Evolutionary conservation across 37 sponge, comb jelly and placozoan genomes (phyloP).

Genomic region (Theonella swinhoei): DNA sequence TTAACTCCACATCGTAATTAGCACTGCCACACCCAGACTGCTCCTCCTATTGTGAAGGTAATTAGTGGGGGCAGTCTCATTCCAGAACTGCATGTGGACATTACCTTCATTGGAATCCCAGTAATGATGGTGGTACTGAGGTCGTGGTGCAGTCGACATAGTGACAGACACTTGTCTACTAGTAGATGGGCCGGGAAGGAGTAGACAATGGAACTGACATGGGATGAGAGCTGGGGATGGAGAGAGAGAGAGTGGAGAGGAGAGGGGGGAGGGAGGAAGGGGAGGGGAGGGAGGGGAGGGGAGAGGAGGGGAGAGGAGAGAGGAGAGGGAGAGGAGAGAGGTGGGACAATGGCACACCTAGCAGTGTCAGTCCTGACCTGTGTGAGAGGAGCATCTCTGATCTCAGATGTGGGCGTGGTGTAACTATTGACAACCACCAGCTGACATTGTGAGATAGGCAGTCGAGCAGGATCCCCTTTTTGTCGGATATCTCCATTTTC

Average conservation of each 20-base stretch:
- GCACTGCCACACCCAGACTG: constrained; percentile 83
- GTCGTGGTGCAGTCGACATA: constrained; percentile 72
- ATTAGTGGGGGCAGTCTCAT: neutral
- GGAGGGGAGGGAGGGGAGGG: neutral
- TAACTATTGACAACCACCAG: constrained; percentile 67
- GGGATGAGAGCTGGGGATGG: constrained; percentile 38
- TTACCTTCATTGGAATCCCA: constrained; percentile 96
- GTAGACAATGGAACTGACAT: constrained; percentile 37
- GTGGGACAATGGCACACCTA: neutral
- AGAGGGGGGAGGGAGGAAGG: neutral
- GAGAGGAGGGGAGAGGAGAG: neutral
- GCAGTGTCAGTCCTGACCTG: too few relatives aligned
- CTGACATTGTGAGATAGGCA: constrained; percentile 67
- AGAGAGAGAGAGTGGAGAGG: neutral
- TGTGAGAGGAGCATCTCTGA: constrained; percentile 60
- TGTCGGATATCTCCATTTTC: constrained; percentile 74
- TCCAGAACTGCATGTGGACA: neutral
- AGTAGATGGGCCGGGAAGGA: constrained; percentile 57
- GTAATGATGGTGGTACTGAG: constrained; percentile 73
- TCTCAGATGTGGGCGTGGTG: neutral
- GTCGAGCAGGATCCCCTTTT: constrained; percentile 57
- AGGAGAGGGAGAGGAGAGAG: neutral
- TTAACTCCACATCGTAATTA: constrained; percentile 92
- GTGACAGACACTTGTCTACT: constrained; percentile 40
- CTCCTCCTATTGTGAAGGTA: constrained; percentile 72